A percentile compares a stretch with the other conserved stretches of the same genome.
Evolutionary conservation across 2,113 vertebrate genomes (phyloP).

Genomic region (Rhinolophus sinicus): DNA sequence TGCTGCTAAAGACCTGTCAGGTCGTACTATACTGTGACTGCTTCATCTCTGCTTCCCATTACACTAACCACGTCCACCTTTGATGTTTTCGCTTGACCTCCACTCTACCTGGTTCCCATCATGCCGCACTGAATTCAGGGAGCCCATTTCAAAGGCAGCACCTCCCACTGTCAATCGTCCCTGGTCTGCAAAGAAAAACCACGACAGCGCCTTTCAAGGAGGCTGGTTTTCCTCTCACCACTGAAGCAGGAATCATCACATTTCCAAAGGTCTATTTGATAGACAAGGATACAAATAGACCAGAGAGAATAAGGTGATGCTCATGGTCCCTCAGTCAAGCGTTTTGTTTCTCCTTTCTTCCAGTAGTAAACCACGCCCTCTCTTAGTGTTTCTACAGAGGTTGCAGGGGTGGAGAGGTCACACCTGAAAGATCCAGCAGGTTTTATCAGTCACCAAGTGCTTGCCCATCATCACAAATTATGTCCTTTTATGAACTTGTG

Average conservation of each 20-base stretch:
- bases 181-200: background rate
- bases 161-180: background rate
- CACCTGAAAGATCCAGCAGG: background rate
- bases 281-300: background rate
- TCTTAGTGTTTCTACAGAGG: background rate
- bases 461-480: background rate
- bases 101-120: background rate
- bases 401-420: accelerated
- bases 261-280: background rate
- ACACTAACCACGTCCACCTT: accelerated
- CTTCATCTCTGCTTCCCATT: background rate
- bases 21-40: accelerated
- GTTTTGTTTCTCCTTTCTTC: background rate
- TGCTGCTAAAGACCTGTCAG: background rate
- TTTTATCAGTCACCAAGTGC: background rate
- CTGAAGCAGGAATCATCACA: no score
- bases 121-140: background rate
- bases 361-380: background rate
- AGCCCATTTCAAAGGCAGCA: background rate
- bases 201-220: background rate
- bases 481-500: background rate
- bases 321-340: background rate
- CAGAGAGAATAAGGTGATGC: background rate
- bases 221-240: background rate
- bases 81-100: background rate